phyloP scores from a whole-genome alignment of 2,113 vertebrate species.

The Tachuris rubrigastra region DNA sequence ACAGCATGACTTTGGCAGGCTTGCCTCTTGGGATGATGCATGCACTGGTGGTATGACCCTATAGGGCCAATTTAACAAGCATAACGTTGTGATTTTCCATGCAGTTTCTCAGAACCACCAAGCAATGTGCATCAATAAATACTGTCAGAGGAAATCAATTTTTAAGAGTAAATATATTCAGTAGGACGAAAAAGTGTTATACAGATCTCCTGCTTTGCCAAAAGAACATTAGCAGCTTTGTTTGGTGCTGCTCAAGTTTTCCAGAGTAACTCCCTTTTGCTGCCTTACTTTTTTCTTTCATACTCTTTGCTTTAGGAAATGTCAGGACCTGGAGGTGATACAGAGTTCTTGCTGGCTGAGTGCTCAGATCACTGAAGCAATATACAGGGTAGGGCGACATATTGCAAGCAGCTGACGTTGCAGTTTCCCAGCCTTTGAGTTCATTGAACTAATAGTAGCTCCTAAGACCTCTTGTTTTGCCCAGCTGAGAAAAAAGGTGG shows the following conservation, averaged over 20 bases:
- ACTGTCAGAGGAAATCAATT: constrained; percentile 62
- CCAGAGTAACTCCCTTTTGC: neutral
- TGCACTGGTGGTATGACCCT: constrained; percentile 10
- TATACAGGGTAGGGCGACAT: neutral
- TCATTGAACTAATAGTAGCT: neutral
- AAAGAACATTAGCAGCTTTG: neutral
- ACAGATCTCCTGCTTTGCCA: constrained; percentile 7
- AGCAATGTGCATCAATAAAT: constrained; percentile 43
- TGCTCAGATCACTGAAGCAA: neutral
- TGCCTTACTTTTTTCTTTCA: neutral
- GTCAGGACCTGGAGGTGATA: neutral
- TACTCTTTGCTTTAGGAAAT: neutral
- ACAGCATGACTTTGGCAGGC: constrained; percentile 61
- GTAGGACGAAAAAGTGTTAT: constrained; percentile 1
- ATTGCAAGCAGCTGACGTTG: neutral
- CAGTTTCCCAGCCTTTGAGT: neutral
- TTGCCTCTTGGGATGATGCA: constrained; percentile 51
- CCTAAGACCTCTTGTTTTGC: neutral
- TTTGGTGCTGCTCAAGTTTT: constrained; percentile 9
- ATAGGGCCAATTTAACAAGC: constrained; percentile 64
- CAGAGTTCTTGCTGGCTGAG: neutral
- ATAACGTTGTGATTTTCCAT: constrained; percentile 62
- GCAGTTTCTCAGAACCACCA: constrained; percentile 42
- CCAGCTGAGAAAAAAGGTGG: neutral
- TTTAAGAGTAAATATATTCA: constrained; percentile 64